These are phyloP conservation scores for Ellobium chinense DNA, from an alignment of 2,888 invertebrate species.

Conservation along the genomic window DNA sequence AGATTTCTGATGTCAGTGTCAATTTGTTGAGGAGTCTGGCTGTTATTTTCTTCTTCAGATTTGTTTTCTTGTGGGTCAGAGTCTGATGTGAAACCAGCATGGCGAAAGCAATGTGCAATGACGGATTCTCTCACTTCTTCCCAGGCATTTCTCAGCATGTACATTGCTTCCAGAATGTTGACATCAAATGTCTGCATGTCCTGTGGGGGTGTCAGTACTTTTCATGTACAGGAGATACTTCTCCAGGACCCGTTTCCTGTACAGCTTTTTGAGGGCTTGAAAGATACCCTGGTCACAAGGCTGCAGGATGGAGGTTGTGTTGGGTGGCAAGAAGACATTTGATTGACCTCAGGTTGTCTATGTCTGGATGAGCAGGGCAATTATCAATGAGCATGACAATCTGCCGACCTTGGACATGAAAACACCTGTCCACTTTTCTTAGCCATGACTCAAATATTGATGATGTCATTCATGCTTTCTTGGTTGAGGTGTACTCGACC, in stretches of 20 bases:
- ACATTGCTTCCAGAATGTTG: background rate
- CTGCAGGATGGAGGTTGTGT: slow-evolving; percentile 5
- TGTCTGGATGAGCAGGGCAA: background rate
- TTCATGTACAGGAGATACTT: background rate
- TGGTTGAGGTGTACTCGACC: background rate
- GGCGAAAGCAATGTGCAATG: background rate
- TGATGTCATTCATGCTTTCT: background rate
- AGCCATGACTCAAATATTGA: background rate
- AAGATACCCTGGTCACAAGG: slow-evolving; percentile 18
- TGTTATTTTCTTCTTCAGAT: no score
- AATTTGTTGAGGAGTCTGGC: no score
- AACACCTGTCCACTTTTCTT: background rate
- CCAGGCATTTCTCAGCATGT: background rate
- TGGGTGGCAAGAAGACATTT: slow-evolving; percentile 22
- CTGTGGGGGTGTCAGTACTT: background rate
- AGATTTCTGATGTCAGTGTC: no score
- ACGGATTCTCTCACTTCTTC: background rate
- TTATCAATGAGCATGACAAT: background rate
- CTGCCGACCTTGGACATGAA: background rate
- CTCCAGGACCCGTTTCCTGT: background rate
- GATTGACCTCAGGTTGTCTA: slow-evolving; percentile 4
- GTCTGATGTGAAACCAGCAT: background rate
- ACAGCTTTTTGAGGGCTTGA: background rate
- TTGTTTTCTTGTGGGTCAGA: background rate
- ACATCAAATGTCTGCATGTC: background rate